Evolutionary conservation across 2,888 invertebrate genomes (phyloP), one percentile per base, ranked within the genome.

Genomic region (Escarpia spicata): DNA sequence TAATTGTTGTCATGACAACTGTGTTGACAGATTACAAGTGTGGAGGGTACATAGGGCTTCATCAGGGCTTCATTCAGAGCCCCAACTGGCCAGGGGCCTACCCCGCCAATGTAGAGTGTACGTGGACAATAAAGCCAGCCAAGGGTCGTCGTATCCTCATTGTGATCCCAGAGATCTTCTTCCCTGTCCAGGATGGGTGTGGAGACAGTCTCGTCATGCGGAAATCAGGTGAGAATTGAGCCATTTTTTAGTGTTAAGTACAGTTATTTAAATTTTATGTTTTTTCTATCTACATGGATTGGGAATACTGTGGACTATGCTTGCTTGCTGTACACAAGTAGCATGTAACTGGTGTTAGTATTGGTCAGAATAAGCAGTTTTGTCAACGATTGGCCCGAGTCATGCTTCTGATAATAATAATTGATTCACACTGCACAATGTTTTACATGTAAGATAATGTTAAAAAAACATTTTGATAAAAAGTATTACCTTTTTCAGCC

Each of bases 11-110:
- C 26, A 26, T 75, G 75, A 75, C 75, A 75, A 75, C 6, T 75
- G 75, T 75, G 45, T 92, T 93, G 91, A 6, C 94, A 96, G 96
- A 96, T 93, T 94, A 95, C 19, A 93, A 92, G 43, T 96, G 96
- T 93, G 96, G 96, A 0, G 95, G 95, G 15, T 93, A 94, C 89
- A 94, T 95, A 90, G 95, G 95, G 6, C 93, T 94, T 43, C 94
- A 94, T 90, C 95, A 95, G 91, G 97, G 97, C 0, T 95, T 96
- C 92, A 95, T 97, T 90, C 96, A 96, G 94, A 96, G 96, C n/a
- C 97, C 97, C 9, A 97, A 97, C 94, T 97, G 96, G 94, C 97
- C 97, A 6, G 96, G 96, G 10, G 94, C 96, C 92, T 97, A 97
- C 94, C 97, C 97, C 8, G 95, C 95, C 90, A 96, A 96, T 93